phyloP scores from a whole-genome alignment of 2,797 vertebrate species.

The Myotis myotis region DNA sequence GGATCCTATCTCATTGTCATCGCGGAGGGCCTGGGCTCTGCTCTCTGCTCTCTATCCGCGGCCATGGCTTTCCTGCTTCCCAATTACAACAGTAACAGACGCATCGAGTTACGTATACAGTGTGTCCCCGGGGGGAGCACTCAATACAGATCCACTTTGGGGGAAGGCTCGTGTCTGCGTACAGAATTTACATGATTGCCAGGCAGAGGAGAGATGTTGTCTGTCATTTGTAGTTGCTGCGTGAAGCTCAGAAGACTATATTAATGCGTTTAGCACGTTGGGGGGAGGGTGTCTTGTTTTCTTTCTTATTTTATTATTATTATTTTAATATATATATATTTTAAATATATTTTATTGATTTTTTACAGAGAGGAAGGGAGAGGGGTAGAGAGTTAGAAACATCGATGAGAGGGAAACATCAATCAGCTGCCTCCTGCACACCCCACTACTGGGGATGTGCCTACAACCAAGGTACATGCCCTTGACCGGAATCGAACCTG shows the following conservation, averaged over 20 bases:
- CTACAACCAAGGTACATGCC: too few species aligned
- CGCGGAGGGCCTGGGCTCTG: background rate
- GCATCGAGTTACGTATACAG: slow-evolving; percentile 21
- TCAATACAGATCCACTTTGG: slow-evolving; percentile 28
- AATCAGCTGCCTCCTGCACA: too few species aligned
- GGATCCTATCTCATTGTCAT: slow-evolving; percentile 37
- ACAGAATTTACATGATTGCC: background rate
- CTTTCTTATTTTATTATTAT: background rate
- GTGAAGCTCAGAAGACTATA: background rate
- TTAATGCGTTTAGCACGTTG: background rate
- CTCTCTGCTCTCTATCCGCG: background rate
- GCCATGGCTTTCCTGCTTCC: background rate
- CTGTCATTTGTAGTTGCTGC: slow-evolving; percentile 1
- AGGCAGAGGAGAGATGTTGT: slow-evolving; percentile 29
- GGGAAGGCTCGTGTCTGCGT: slow-evolving; percentile 40
- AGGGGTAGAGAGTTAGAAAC: too few species aligned
- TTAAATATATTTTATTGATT: too few species aligned
- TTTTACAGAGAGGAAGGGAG: too few species aligned
- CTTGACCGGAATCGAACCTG: too few species aligned
- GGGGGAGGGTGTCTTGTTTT: background rate
- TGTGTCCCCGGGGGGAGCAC: slow-evolving; percentile 48
- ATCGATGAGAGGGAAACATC: too few species aligned
- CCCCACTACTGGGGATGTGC: too few species aligned
- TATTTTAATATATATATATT: too few species aligned
- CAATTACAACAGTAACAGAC: slow-evolving; percentile 61